Percentiles rank a stretch among this genome's conserved stretches.
phyloP scores from a whole-genome alignment of 2,113 vertebrate species.

The Azemiops feae region DNA sequence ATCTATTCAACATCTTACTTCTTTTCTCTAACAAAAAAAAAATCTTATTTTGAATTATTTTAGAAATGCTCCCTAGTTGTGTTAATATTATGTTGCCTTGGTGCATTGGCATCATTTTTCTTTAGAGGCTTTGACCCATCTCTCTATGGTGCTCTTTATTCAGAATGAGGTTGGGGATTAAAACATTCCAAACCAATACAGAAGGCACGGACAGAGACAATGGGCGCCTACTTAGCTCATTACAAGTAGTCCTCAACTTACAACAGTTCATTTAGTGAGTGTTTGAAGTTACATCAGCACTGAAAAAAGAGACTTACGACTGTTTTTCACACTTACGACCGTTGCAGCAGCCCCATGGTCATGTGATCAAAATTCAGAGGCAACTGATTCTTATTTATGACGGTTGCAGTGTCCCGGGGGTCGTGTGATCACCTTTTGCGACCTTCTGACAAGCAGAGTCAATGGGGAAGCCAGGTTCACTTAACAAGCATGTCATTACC shows the following conservation, averaged over 20 bases:
- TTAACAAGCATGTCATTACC: neutral
- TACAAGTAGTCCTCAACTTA: neutral
- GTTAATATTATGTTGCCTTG: neutral
- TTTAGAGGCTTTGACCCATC: neutral
- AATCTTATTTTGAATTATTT: neutral
- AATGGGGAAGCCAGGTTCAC: neutral
- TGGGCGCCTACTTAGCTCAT: neutral
- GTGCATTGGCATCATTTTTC: neutral
- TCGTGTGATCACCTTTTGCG: neutral
- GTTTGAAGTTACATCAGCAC: neutral
- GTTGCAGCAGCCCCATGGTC: neutral
- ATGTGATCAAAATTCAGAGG: neutral
- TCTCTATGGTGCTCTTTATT: neutral
- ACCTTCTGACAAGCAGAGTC: neutral
- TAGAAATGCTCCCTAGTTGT: neutral
- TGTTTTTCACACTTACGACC: neutral
- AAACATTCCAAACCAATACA: neutral
- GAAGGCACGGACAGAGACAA: neutral
- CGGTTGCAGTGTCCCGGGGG: neutral
- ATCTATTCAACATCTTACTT: neutral
- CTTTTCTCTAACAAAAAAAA: neutral
- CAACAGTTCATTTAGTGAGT: neutral
- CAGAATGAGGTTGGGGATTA: neutral
- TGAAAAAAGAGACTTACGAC: neutral
- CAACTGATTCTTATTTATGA: neutral